Evolutionary conservation across 2,797 vertebrate species (phyloP).

Genomic region (Onychomys leucogaster): DNA sequence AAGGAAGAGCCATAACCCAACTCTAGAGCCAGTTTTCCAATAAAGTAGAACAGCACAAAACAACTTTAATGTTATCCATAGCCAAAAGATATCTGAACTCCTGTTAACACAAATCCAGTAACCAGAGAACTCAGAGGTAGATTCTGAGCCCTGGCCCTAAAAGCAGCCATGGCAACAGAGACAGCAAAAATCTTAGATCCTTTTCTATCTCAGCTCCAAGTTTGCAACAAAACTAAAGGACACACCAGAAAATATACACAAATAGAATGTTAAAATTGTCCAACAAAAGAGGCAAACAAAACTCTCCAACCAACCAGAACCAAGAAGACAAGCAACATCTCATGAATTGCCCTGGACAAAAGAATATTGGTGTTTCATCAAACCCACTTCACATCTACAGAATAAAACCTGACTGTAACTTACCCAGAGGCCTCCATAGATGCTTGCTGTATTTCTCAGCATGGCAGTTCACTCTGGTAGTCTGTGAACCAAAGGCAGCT

Average conservation of each 20-base stretch:
- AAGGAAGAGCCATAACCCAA: background rate
- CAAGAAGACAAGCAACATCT: background rate
- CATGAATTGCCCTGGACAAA: background rate
- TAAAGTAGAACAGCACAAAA: background rate
- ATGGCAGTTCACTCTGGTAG: background rate
- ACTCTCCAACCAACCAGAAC: background rate
- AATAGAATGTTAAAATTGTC: background rate
- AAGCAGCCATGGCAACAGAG: background rate
- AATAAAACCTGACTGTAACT: background rate
- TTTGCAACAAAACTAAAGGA: background rate
- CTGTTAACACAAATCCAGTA: background rate
- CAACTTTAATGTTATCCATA: background rate
- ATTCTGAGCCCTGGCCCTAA: background rate
- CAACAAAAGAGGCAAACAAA: background rate
- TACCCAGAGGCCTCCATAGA: background rate
- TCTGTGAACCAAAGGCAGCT: background rate
- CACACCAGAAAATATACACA: background rate
- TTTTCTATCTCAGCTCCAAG: background rate
- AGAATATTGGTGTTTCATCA: background rate
- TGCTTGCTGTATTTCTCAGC: background rate
- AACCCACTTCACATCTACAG: background rate
- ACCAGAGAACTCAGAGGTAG: background rate
- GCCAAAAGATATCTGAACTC: background rate
- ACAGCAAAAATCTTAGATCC: background rate
- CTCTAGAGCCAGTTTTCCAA: background rate